Evolutionary conservation across 2,888 invertebrate genomes (phyloP).

Genomic region (Crepidodera aurea): DNA sequence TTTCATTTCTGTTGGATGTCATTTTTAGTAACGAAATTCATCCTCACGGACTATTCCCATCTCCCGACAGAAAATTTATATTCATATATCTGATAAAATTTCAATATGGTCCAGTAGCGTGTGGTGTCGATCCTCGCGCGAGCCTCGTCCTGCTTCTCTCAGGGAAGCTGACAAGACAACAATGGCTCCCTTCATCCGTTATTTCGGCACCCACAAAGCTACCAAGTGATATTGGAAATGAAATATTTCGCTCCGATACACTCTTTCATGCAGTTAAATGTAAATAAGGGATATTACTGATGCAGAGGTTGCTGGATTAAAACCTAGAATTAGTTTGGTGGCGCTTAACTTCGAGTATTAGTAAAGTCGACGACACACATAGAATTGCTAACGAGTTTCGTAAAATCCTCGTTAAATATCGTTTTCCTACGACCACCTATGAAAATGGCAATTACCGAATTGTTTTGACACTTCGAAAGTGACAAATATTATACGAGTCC

Average conservation of each 20-base stretch:
- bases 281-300: slow-evolving; percentile 58
- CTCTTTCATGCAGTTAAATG: slow-evolving; percentile 58
- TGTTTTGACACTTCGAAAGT: no score
- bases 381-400: no score
- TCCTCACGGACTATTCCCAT: no score
- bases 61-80: slow-evolving; percentile 37
- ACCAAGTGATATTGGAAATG: slow-evolving; percentile 60
- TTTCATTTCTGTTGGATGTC: no score
- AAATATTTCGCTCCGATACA: slow-evolving; percentile 60
- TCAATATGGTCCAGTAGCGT: slow-evolving; percentile 51
- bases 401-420: no score
- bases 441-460: no score
- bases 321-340: slow-evolving; percentile 45
- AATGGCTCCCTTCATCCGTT: slow-evolving; percentile 59
- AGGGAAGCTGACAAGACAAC: slow-evolving; percentile 55
- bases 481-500: no score
- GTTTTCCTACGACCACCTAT: no score
- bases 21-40: no score
- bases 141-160: slow-evolving; percentile 31
- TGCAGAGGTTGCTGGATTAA: slow-evolving; percentile 52
- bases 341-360: not conserved
- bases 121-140: slow-evolving; percentile 43
- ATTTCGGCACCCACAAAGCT: slow-evolving; percentile 57
- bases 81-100: slow-evolving; percentile 54
- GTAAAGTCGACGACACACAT: not conserved